phyloP scores from a whole-genome alignment of 1,140 invertebrate species.

The Bicyclus anynana region DNA sequence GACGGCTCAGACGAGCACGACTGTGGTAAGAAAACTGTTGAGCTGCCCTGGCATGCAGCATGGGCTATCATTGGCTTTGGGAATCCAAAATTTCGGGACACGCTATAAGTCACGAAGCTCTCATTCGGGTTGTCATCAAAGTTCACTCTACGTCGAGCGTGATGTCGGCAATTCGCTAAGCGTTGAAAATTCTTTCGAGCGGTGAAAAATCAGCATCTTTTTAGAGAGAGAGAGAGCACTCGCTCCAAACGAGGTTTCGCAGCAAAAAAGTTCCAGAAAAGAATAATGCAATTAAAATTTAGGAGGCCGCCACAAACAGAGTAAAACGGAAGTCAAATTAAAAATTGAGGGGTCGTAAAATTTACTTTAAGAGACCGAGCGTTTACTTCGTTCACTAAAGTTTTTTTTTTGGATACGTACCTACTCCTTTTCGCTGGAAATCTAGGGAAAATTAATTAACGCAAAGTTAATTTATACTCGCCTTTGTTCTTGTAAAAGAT shows the following conservation, averaged over 20 bases:
- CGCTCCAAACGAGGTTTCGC: not conserved
- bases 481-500: conserved; percentile 2
- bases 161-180: not conserved
- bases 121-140: not conserved
- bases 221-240: conserved; percentile 1
- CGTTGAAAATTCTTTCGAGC: conserved; percentile 2
- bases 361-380: conserved; percentile 21
- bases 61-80: conserved; percentile 6
- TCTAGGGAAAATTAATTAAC: conserved; percentile 24
- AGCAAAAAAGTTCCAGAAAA: conserved; percentile 6
- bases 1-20: conserved; percentile 83
- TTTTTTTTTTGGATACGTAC: conserved; percentile 19
- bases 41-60: conserved; percentile 18
- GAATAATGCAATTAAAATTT: conserved; percentile 20
- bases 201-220: conserved; percentile 5
- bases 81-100: not conserved
- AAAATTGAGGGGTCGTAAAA: conserved; percentile 31
- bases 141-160: not conserved
- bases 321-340: conserved; percentile 34
- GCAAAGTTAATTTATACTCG: conserved; percentile 11
- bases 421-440: not conserved
- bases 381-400: conserved; percentile 25
- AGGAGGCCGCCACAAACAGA: conserved; percentile 18
- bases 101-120: not conserved
- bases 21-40: conserved; percentile 80